These are phyloP conservation scores for Leptopilina clavipes DNA, from an alignment of 1,140 invertebrate genomes.

Conservation along the genomic window DNA sequence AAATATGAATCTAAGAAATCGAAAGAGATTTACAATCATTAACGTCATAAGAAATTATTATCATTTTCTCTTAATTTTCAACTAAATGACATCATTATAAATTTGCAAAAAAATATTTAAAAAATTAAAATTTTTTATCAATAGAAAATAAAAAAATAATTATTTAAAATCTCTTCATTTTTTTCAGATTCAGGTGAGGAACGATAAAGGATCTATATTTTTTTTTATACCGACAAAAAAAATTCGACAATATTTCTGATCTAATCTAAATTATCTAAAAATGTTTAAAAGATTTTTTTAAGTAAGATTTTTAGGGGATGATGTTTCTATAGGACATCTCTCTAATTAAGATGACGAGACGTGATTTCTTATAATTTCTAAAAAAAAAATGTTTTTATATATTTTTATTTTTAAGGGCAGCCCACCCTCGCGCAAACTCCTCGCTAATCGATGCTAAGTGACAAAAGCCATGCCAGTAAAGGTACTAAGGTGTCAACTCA, in stretches of 20 bases:
- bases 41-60: neutral
- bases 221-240: neutral
- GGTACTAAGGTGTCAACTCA: slow-evolving; percentile 8
- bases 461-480: slow-evolving; percentile 64
- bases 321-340: neutral
- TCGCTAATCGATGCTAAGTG: slow-evolving; percentile 65
- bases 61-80: neutral
- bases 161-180: neutral
- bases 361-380: slow-evolving; percentile 43
- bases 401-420: slow-evolving; percentile 62
- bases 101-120: no score
- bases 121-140: no score
- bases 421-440: slow-evolving; percentile 73
- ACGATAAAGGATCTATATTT: neutral
- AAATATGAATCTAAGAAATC: neutral
- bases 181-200: slow-evolving; percentile 1
- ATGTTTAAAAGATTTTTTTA: neutral
- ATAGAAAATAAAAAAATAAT: no score
- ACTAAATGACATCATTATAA: no score
- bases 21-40: slow-evolving; percentile 8
- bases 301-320: neutral
- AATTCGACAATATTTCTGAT: neutral
- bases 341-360: slow-evolving; percentile 50
- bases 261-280: slow-evolving; percentile 14
- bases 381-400: slow-evolving; percentile 36